Evolutionary conservation across 2,113 vertebrate species (phyloP).

Genomic region (Erpornis zantholeuca): DNA sequence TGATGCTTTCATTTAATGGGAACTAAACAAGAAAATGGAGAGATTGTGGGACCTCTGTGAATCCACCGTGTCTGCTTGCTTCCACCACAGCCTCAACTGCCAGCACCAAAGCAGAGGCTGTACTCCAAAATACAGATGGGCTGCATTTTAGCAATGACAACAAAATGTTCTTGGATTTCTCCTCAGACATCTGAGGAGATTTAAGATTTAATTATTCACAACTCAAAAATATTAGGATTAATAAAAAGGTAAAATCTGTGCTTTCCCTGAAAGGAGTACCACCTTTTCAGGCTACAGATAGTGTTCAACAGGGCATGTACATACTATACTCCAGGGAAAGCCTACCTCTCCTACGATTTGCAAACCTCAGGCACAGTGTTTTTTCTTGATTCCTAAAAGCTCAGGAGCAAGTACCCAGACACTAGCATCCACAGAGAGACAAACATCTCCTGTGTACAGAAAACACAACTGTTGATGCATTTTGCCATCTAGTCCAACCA

Average conservation of each 20-base stretch:
- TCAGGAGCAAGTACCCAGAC: background rate
- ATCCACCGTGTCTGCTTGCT: background rate
- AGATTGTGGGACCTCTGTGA: background rate
- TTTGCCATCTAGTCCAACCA: background rate
- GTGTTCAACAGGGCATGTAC: rapidly evolving
- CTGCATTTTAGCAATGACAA: background rate
- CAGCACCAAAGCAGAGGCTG: background rate
- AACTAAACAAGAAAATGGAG: background rate
- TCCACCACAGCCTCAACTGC: background rate
- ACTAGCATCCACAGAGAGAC: rapidly evolving
- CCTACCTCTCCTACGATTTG: background rate
- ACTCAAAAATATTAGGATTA: background rate
- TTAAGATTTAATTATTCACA: background rate
- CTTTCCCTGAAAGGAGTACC: background rate
- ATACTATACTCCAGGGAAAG: background rate
- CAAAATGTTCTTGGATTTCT: background rate
- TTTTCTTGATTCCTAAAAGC: background rate
- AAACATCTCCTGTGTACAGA: background rate
- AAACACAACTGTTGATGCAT: background rate
- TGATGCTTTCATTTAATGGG: background rate
- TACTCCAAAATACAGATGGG: background rate
- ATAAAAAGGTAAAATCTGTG: background rate
- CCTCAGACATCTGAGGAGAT: background rate
- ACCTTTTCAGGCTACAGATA: background rate
- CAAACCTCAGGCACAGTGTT: background rate